Evolutionary conservation across 2,113 vertebrate species (phyloP).

Genomic region (Nibea albiflora): DNA sequence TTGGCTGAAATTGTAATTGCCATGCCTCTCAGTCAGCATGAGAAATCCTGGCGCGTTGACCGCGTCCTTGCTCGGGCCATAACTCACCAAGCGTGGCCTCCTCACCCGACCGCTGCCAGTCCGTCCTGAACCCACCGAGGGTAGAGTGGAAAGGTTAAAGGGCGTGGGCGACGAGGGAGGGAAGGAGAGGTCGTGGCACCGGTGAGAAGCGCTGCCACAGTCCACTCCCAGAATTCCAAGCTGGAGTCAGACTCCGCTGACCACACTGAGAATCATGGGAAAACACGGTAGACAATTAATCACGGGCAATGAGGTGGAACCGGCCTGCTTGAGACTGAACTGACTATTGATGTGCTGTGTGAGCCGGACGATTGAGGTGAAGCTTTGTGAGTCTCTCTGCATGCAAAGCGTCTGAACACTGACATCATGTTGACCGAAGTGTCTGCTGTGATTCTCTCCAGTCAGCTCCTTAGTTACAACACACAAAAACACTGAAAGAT

Average conservation of each 20-base stretch:
- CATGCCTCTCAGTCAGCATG: slow-evolving; percentile 61
- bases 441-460: slow-evolving; percentile 8
- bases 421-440: slow-evolving; percentile 26
- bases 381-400: slow-evolving; percentile 42
- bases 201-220: slow-evolving; percentile 61
- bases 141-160: slow-evolving; percentile 70
- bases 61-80: slow-evolving; percentile 42
- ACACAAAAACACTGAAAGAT: neutral
- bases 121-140: slow-evolving; percentile 45
- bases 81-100: slow-evolving; percentile 55
- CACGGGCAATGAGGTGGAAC: slow-evolving; percentile 84
- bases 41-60: slow-evolving; percentile 67
- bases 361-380: slow-evolving; percentile 20
- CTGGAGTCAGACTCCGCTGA: slow-evolving; percentile 71
- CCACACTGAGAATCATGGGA: slow-evolving; percentile 80
- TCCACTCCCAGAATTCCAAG: slow-evolving; percentile 72
- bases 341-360: slow-evolving; percentile 68
- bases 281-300: slow-evolving; percentile 80
- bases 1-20: slow-evolving; percentile 71
- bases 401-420: slow-evolving; percentile 35
- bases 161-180: slow-evolving; percentile 43
- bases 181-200: slow-evolving; percentile 61
- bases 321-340: slow-evolving; percentile 47
- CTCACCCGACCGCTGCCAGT: slow-evolving; percentile 30
- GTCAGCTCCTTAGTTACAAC: slow-evolving; percentile 18